Percentiles rank a stretch among this genome's conserved stretches.
phyloP scores from a whole-genome alignment of 2,113 vertebrate species.

The Casuarius casuarius region DNA sequence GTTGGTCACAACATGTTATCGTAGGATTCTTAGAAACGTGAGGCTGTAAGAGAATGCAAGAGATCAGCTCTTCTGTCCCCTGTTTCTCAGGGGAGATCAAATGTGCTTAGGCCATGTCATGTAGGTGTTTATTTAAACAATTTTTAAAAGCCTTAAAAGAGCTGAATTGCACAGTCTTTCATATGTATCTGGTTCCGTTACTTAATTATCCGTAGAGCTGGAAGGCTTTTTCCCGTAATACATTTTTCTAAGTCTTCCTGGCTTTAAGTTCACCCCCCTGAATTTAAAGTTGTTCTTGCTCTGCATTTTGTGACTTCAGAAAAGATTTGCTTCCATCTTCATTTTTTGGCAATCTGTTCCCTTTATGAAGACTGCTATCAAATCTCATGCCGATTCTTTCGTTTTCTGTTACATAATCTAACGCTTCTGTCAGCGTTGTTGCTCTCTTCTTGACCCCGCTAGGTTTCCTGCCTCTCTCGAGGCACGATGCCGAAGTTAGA shows the following conservation, averaged over 20 bases:
- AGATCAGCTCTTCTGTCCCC: too few species aligned
- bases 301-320: background rate
- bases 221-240: background rate
- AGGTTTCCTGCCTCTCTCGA: background rate
- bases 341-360: background rate
- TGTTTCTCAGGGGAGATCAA: too few species aligned
- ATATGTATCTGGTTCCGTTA: background rate
- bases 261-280: background rate
- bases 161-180: background rate
- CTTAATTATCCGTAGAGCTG: background rate
- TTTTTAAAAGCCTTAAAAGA: background rate
- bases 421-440: background rate
- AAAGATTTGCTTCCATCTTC: background rate
- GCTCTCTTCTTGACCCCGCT: background rate
- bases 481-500: background rate
- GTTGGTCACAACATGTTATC: background rate
- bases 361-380: background rate
- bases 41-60: background rate
- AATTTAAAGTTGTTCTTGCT: background rate
- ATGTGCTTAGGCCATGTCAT: too few species aligned
- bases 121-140: background rate
- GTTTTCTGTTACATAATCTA: background rate
- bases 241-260: background rate
- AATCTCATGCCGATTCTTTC: background rate
- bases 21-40: background rate